Percentiles rank a stretch among this genome's conserved stretches.
Evolutionary conservation across 1,140 invertebrate genomes (phyloP).

Genomic region (Apis laboriosa): DNA sequence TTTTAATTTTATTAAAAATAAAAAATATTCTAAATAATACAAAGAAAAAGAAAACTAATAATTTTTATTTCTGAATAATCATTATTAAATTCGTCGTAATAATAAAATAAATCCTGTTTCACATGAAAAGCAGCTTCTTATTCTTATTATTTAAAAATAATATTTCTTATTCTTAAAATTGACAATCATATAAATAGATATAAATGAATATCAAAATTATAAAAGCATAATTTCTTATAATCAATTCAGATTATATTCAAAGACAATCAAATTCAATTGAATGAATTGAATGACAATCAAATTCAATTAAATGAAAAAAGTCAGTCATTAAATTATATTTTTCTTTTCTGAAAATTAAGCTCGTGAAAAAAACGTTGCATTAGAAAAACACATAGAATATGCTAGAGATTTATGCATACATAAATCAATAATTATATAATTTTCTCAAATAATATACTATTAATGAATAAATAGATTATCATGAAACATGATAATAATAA

Average conservation of each 20-base stretch:
- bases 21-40: too few species aligned
- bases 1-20: too few species aligned
- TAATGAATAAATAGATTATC: conserved; percentile 65
- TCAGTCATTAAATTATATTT: not conserved
- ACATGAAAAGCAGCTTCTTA: not conserved
- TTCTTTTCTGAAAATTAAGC: conserved; percentile 5
- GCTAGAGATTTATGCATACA: not conserved
- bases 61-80: not conserved
- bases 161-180: too few species aligned
- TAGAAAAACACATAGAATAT: conserved; percentile 12
- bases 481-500: conserved; percentile 69
- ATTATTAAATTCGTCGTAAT: not conserved
- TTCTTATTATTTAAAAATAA: not conserved
- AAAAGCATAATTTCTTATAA: not conserved
- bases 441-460: too few species aligned
- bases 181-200: too few species aligned
- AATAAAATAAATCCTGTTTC: not conserved
- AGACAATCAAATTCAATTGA: not conserved
- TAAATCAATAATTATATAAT: too few species aligned
- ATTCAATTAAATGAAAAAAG: not conserved
- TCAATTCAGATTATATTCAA: not conserved
- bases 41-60: not conserved
- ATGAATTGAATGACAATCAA: not conserved
- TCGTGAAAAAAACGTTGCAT: not conserved
- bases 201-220: too few species aligned